Evolutionary conservation across 2,113 vertebrate genomes (phyloP).

Genomic region (Apistogramma diplotaenia): DNA sequence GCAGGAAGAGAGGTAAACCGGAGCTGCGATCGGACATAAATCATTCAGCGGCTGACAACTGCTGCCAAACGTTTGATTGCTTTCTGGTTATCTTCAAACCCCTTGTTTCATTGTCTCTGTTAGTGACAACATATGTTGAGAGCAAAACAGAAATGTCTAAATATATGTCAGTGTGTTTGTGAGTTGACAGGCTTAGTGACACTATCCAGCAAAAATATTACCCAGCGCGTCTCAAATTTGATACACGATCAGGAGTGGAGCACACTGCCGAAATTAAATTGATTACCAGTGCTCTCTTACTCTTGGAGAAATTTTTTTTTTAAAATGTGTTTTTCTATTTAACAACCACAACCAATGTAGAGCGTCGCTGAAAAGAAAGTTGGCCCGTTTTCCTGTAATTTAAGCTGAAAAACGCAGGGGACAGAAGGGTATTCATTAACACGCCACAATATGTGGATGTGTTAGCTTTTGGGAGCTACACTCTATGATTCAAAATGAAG

Average conservation of each 20-base stretch:
- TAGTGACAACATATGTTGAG: constrained; percentile 53
- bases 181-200: not conserved
- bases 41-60: constrained; percentile 65
- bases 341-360: not conserved
- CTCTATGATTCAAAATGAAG: not conserved
- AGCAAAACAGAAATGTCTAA: constrained; percentile 19
- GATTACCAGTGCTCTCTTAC: not conserved
- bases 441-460: constrained; percentile 1
- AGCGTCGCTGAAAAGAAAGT: constrained; percentile 13
- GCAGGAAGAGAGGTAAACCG: constrained; percentile 53
- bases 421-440: constrained; percentile 25
- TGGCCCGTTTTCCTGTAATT: constrained; percentile 26
- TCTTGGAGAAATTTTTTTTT: too few relatives aligned
- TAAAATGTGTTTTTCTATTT: constrained; percentile 5
- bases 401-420: constrained; percentile 12
- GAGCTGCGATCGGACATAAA: constrained; percentile 64
- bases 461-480: not conserved
- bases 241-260: constrained; percentile 1
- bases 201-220: not conserved
- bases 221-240: constrained; percentile 4
- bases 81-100: constrained; percentile 66
- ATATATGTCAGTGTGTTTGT: constrained; percentile 14
- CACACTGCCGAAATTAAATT: not conserved
- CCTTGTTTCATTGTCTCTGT: constrained; percentile 60
- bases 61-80: constrained; percentile 63